Conservation (phyloP, 2,797 vertebrate genomes). For the Varecia variegata region DNA sequence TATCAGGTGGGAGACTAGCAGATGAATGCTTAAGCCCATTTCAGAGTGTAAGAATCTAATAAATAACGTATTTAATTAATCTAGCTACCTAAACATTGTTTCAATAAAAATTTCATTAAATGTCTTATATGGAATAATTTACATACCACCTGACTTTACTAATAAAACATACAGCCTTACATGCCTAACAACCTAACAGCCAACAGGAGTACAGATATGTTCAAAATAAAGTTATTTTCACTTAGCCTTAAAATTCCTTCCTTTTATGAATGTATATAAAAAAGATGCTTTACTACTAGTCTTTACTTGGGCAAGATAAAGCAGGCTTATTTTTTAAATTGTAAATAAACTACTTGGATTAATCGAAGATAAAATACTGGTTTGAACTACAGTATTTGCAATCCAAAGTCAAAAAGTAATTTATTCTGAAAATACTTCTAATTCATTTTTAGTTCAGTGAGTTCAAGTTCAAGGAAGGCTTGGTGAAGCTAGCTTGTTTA, state of each 20-base stretch:
- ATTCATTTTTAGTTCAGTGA: neutral
- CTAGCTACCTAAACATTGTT: neutral
- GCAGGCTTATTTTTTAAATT: neutral
- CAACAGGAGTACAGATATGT: neutral
- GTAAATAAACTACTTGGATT: neutral
- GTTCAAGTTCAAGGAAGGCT: neutral
- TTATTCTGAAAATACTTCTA: neutral
- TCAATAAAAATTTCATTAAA: neutral
- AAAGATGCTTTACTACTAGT: neutral
- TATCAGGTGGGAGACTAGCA: neutral
- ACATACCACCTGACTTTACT: neutral
- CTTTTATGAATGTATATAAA: neutral
- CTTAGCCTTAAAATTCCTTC: conserved; percentile 21
- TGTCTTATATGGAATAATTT: neutral
- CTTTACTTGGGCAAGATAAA: neutral
- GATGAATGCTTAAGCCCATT: neutral
- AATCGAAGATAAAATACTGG: neutral
- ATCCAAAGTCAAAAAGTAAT: neutral
- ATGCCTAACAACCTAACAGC: neutral
- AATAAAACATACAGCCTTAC: neutral
- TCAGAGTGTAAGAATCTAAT: neutral
- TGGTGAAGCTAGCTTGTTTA: neutral
- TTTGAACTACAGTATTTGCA: neutral
- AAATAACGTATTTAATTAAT: neutral
- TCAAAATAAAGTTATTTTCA: conserved; percentile 21